These are phyloP conservation scores for Tachina fera DNA, from an alignment of 2,888 invertebrate species.

Conservation along the genomic window DNA sequence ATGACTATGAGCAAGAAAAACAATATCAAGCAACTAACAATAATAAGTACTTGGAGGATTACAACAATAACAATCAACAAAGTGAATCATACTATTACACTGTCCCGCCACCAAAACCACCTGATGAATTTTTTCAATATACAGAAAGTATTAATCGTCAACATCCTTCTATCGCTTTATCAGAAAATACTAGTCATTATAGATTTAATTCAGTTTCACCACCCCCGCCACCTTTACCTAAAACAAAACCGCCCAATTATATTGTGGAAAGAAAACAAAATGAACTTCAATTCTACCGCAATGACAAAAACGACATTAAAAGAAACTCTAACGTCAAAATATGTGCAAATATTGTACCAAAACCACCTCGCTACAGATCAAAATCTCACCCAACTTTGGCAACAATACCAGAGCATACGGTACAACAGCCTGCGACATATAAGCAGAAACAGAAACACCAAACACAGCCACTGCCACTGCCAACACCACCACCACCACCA, in stretches of 20 bases:
- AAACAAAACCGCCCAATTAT: conserved; percentile 74
- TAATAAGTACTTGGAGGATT: conserved; percentile 51
- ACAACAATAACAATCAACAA: conserved; percentile 58
- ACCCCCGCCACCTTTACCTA: conserved; percentile 74
- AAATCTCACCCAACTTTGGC: conserved; percentile 65
- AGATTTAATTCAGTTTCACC: conserved; percentile 63
- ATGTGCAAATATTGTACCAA: conserved; percentile 79
- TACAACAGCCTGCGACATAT: conserved; percentile 69
- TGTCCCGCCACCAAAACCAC: conserved; percentile 58
- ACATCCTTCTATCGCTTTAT: conserved; percentile 40
- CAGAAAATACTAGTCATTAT: conserved; percentile 65
- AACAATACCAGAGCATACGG: conserved; percentile 70
- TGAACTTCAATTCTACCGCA: conserved; percentile 5
- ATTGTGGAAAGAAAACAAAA: conserved; percentile 58
- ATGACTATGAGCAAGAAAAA: conserved; percentile 64
- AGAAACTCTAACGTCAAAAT: conserved; percentile 40
- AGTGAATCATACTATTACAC: conserved; percentile 57
- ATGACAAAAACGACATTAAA: background rate
- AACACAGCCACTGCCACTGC: conserved; percentile 55
- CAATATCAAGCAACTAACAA: conserved; percentile 70
- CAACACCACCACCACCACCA: conserved; percentile 56
- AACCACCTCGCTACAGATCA: conserved; percentile 79
- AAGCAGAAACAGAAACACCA: conserved; percentile 48
- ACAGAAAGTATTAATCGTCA: conserved; percentile 40
- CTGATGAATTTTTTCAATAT: conserved; percentile 53